These are phyloP conservation scores for Phasia obesa DNA, from an alignment of 2,888 invertebrate genomes.

Conservation along the genomic window DNA sequence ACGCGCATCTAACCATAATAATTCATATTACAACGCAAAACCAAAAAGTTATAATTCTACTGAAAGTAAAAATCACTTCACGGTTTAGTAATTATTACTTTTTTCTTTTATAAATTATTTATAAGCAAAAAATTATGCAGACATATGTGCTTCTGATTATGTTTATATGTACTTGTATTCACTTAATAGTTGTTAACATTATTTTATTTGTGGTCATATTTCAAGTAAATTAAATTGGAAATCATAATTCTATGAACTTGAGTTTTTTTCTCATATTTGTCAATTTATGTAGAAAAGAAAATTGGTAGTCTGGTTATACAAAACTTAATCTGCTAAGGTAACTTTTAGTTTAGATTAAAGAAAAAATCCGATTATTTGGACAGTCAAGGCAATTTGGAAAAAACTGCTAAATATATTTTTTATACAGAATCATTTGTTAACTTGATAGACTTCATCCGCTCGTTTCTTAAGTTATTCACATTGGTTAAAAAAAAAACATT, in stretches of 20 bases:
- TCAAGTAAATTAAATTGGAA: too few species aligned
- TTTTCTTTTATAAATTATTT: slow-evolving; percentile 23
- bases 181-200: slow-evolving; percentile 1
- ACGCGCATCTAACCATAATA: neutral
- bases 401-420: too few species aligned
- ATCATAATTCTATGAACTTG: slow-evolving; percentile 22
- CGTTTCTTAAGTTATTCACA: too few species aligned
- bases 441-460: too few species aligned
- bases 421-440: too few species aligned
- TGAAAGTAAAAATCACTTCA: slow-evolving; percentile 56
- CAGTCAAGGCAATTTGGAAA: too few species aligned
- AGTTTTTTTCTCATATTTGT: slow-evolving; percentile 18
- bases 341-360: too few species aligned
- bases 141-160: slow-evolving; percentile 10
- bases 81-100: slow-evolving; percentile 49
- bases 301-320: too few species aligned
- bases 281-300: neutral
- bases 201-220: neutral
- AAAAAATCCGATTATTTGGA: too few species aligned
- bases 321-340: too few species aligned
- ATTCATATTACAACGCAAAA: neutral
- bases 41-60: slow-evolving; percentile 12
- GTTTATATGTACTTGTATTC: neutral
- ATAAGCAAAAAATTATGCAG: slow-evolving; percentile 37
- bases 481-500: too few species aligned